Evolutionary conservation across 2,797 vertebrate genomes (phyloP), one percentile per base, ranked within the genome.

Genomic region (Scolopax rusticola): DNA sequence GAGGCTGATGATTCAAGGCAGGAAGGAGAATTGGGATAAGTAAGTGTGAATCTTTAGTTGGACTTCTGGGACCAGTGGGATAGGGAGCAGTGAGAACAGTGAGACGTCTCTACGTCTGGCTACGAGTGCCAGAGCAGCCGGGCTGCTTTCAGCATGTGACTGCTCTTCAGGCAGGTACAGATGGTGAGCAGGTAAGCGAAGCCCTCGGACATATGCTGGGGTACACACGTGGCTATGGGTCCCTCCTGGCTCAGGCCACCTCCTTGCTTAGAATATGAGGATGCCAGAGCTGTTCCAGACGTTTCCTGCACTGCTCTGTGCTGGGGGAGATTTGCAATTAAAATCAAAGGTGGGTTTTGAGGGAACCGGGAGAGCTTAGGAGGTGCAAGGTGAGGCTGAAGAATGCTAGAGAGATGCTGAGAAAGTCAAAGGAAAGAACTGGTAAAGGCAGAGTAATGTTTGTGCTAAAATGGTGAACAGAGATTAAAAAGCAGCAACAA

Each of bases 211-310:
- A 89, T 92, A 91, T 89, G 84, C 84, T 89, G 86, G 86, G 94
- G 33, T 89, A 33, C 81, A 48, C 94, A 71, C 83, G 88, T 30
- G 75, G 71, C 61, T 86, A 9, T 56, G 77, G 73, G 93, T 85
- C 93, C 77, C 93, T 94, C 95, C 83, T 86, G 94, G 77, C 89
- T 94, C 82, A 76, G 79, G 17, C 50, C 95, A 87, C 67, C 76
- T 86, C 43, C 77, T 84, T 78, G 50, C 69, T 61, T 80, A 45
- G 27, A 48, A 28, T 84, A 84, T 67, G 94, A 94, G 79, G 84
- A 94, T 91, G 90, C 80, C 78, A 93, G 81, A 28, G 13, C 76
- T 80, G 33, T 89, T 94, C 85, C 96, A 96, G 94, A 71, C 91
- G 48, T 91, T 97, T 94, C 89, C 95, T 75, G 25, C 48, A 3